phyloP scores from a whole-genome alignment of 2,888 invertebrate genomes.

The Mellilla xanthometata region DNA sequence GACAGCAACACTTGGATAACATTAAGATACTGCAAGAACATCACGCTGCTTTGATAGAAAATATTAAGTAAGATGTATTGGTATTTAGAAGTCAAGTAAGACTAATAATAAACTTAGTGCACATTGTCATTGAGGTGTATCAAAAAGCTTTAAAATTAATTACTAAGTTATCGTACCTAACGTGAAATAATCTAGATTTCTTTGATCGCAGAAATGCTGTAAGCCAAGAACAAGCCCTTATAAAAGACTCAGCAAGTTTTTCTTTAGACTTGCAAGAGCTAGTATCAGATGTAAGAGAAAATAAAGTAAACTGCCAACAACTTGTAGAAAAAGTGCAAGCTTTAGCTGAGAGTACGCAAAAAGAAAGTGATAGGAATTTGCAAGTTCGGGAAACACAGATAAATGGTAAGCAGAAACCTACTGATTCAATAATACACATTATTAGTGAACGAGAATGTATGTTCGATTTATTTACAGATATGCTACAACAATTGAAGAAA shows the following conservation, averaged over 20 bases:
- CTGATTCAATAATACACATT: too few species aligned
- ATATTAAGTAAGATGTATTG: slow-evolving; percentile 65
- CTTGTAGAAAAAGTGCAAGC: slow-evolving; percentile 73
- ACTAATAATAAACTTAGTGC: too few species aligned
- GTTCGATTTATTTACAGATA: slow-evolving; percentile 58
- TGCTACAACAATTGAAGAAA: slow-evolving; percentile 79
- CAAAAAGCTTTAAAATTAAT: too few species aligned
- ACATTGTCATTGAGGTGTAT: too few species aligned
- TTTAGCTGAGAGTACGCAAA: slow-evolving; percentile 65
- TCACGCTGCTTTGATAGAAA: slow-evolving; percentile 80
- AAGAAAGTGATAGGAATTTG: slow-evolving; percentile 72
- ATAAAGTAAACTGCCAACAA: slow-evolving; percentile 65
- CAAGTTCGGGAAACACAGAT: slow-evolving; percentile 81
- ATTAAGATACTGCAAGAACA: slow-evolving; percentile 69
- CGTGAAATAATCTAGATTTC: too few species aligned
- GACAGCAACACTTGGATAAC: slow-evolving; percentile 74
- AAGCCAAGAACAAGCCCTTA: slow-evolving; percentile 73
- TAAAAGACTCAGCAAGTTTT: slow-evolving; percentile 75
- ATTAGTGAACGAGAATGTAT: too few species aligned
- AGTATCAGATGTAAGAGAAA: slow-evolving; percentile 72
- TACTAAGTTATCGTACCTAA: too few species aligned
- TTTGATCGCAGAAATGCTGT: slow-evolving; percentile 68
- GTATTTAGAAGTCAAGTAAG: too few species aligned
- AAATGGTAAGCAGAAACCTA: slow-evolving; percentile 52
- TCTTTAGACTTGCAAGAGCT: slow-evolving; percentile 74